Base-by-base conservation (phyloP, 2,888 invertebrate genomes). In the Clostera curtula region DNA sequence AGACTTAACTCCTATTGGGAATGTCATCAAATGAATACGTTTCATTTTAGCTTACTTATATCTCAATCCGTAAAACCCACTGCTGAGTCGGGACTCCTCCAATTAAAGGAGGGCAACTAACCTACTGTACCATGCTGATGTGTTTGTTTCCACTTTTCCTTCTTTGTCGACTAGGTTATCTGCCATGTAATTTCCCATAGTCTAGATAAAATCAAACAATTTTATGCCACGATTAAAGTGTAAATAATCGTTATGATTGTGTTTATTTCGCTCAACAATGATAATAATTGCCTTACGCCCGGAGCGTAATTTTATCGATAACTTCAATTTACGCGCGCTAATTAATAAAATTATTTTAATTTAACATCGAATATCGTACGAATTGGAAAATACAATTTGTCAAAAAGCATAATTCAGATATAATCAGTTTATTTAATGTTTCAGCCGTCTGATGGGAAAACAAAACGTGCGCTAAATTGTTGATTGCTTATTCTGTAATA, bases 301-400 rank as follows among this genome's bases (percentile, higher is more conserved):
- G 43, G 31, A 47, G 61, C 62, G 41, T 44, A 56, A 66, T 65
- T 56, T 45, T 43, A 44, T 48, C 56, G 56, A 66, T 64, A 68
- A 65, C 47, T 67, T 55, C 48, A 54, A 57, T 65, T 64, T 60
- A 61, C 55, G 43, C 55, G 53, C 57, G 51, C 51, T 59, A 64
- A 69, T 69, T 69, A 66, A 65, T 67, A 48, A 55, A 61, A 67
- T 68, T 61, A 66, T 63, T 65, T 65, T 47, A 57, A 67, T 61
- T 59, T 56, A 40, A 49, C 49, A 47, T 49, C 39, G 39, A 51
- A 49, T 37, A 46, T 45, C 14, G 12, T 10, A 9, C 14, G 13
- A n/a, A n/a, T 9, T 25, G 47, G 40, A 45, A 46, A 50, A 50
- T 32, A 47, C 49, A 56, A 55, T 54, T 49, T 49, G 49, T 55